These are phyloP conservation scores for Yoshiicerus persimilis DNA, from an alignment of 1,140 invertebrate species.

Conservation along the genomic window DNA sequence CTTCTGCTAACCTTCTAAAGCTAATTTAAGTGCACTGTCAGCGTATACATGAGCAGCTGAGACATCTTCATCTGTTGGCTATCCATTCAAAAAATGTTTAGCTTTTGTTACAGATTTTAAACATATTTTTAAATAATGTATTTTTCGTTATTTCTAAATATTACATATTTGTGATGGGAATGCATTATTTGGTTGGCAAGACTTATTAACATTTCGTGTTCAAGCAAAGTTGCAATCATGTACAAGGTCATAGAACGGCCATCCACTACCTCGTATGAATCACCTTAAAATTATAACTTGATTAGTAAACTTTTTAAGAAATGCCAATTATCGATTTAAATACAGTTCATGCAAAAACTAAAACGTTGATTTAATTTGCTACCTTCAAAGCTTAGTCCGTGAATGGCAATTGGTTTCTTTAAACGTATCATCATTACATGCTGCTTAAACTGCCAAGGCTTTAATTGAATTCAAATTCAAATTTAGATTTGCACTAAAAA, in stretches of 20 bases:
- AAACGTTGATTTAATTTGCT: not conserved
- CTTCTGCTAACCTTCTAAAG: slow-evolving; percentile 29
- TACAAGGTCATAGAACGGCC: slow-evolving; percentile 36
- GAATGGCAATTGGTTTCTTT: slow-evolving; percentile 33
- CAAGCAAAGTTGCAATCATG: slow-evolving; percentile 34
- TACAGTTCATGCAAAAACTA: not conserved
- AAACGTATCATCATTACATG: slow-evolving; percentile 24
- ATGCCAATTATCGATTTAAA: not conserved
- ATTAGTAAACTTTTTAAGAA: too few relatives aligned
- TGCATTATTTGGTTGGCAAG: slow-evolving; percentile 41
- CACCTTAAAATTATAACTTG: not conserved
- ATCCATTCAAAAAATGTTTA: not conserved
- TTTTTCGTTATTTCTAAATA: too few relatives aligned
- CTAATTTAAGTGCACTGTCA: slow-evolving; percentile 28
- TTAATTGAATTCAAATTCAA: not conserved
- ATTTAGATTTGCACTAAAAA: too few relatives aligned
- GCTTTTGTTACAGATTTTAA: not conserved
- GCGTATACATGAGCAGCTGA: slow-evolving; percentile 31
- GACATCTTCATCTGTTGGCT: slow-evolving; percentile 28
- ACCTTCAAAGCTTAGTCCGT: slow-evolving; percentile 6
- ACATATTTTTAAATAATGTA: not conserved
- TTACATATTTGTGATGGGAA: not conserved
- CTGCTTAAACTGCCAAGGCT: slow-evolving; percentile 35
- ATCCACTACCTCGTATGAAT: slow-evolving; percentile 27
- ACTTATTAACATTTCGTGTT: slow-evolving; percentile 39